Conservation (phyloP, 2,797 vertebrate species). For the Sarcophilus harrisii region DNA sequence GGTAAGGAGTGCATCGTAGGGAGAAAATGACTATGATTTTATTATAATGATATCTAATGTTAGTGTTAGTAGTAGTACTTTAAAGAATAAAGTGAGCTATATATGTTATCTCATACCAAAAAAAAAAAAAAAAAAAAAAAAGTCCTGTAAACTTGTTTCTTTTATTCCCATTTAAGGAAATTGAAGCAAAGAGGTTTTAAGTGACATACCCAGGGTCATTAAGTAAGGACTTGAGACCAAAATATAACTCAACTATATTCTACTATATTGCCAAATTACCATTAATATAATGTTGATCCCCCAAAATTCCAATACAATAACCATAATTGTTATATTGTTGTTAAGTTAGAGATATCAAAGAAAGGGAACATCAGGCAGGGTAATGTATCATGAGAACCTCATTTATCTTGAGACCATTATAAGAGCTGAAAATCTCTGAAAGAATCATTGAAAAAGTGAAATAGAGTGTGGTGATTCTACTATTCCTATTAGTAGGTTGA, state of each 20-base stretch:
- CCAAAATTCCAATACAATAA: not conserved
- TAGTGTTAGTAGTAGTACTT: not conserved
- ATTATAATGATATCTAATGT: not conserved
- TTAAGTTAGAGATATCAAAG: not conserved
- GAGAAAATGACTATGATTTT: not conserved
- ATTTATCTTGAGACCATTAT: not conserved
- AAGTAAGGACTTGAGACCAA: not conserved
- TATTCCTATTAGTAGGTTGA: not conserved
- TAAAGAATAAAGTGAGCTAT: not conserved
- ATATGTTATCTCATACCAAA: not conserved
- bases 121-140: not conserved
- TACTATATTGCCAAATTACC: not conserved
- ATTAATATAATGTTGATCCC: not conserved
- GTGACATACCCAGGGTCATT: not conserved
- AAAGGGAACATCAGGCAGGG: not conserved
- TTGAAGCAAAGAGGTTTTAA: not conserved
- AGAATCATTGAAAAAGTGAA: not conserved
- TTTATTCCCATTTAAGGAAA: not conserved
- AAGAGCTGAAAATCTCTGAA: not conserved
- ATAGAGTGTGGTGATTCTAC: not conserved
- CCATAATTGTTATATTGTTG: not conserved
- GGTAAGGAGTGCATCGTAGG: not conserved
- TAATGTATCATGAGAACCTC: not conserved
- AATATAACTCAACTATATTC: not conserved
- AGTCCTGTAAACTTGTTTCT: not conserved